Evolutionary conservation across 2,888 invertebrate species (phyloP).

Genomic region (Oconnorella tubifera): DNA sequence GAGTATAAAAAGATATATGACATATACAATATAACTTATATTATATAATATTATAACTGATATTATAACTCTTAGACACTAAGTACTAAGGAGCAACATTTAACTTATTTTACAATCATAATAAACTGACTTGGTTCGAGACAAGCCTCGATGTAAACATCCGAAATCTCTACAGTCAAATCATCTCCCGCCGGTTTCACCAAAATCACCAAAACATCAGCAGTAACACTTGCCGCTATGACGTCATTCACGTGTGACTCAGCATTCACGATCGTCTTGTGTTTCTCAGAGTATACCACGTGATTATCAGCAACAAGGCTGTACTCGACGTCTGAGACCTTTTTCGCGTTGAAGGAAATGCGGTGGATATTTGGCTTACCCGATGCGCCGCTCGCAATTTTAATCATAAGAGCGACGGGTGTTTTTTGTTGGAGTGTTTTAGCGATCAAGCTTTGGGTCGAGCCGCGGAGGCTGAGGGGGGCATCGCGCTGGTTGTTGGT

Average conservation of each 20-base stretch:
- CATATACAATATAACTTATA: no score
- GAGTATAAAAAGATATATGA: no score
- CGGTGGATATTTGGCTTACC: neutral
- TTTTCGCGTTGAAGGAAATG: neutral
- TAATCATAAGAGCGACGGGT: neutral
- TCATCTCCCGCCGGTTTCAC: neutral
- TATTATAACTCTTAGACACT: no score
- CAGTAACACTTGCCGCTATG: neutral
- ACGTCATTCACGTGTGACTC: neutral
- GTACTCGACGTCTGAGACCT: neutral
- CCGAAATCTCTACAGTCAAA: neutral
- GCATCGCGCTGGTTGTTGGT: conserved; percentile 1
- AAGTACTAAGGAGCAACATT: no score
- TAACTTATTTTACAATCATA: no score
- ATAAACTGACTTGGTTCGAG: neutral
- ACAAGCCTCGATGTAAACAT: neutral
- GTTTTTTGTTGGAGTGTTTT: neutral
- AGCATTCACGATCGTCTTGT: neutral
- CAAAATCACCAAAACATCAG: neutral
- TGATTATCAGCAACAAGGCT: neutral
- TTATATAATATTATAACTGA: no score
- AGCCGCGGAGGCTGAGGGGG: neutral
- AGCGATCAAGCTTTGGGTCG: neutral
- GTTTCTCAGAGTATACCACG: neutral
- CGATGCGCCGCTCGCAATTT: no score